These are phyloP conservation scores for Acanthis flammea DNA, from an alignment of 2,797 vertebrate species.

Conservation along the genomic window DNA sequence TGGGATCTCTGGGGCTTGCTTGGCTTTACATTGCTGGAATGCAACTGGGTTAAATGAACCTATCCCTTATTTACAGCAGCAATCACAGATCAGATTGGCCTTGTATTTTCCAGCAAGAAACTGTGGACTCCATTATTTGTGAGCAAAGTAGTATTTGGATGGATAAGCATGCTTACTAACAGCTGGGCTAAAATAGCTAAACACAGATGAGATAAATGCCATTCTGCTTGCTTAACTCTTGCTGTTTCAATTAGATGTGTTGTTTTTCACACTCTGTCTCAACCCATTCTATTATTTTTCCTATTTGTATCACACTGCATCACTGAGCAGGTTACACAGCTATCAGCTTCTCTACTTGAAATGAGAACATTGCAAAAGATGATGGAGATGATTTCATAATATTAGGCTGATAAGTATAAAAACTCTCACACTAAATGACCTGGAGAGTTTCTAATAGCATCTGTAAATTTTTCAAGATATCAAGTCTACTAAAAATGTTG, in stretches of 20 bases:
- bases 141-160: background rate
- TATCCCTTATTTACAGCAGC: background rate
- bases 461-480: background rate
- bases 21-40: background rate
- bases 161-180: background rate
- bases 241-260: background rate
- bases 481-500: background rate
- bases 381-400: background rate
- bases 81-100: background rate
- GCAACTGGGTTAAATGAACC: background rate
- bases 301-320: background rate
- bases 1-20: background rate
- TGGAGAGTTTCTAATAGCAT: background rate
- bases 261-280: background rate
- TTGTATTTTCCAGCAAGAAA: background rate
- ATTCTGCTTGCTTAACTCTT: background rate
- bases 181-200: background rate
- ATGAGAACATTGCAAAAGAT: background rate
- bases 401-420: background rate
- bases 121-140: background rate
- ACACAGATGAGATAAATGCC: background rate
- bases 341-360: background rate
- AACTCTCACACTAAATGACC: background rate
- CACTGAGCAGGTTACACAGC: background rate
- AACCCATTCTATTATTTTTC: constrained; percentile 12